A percentile compares a stretch with the other conserved stretches of the same genome.
Evolutionary conservation across 2,113 vertebrate species (phyloP).

Genomic region (Emberiza fucata): DNA sequence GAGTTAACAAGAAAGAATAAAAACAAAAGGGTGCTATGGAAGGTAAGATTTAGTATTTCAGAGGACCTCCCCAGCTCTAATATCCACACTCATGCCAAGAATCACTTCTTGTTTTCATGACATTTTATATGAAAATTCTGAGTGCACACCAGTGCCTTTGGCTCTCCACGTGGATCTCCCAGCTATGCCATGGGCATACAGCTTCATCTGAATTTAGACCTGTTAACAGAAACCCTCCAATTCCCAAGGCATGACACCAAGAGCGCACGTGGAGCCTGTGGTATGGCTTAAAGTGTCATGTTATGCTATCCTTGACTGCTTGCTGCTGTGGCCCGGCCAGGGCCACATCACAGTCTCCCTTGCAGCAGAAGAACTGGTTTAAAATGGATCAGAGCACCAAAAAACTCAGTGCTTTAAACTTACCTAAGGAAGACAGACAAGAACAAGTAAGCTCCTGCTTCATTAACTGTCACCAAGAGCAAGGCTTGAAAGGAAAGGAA

Average conservation of each 20-base stretch:
- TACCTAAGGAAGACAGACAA: background rate
- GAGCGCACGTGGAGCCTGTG: background rate
- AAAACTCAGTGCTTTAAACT: background rate
- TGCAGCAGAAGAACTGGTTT: background rate
- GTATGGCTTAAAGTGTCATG: background rate
- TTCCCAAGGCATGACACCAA: background rate
- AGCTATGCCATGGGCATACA: background rate
- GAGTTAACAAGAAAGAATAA: background rate
- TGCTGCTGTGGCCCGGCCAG: background rate
- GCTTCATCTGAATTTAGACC: background rate
- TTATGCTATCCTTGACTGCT: background rate
- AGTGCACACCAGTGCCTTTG: background rate
- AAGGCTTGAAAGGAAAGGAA: background rate
- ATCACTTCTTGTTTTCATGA: background rate
- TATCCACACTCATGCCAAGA: background rate
- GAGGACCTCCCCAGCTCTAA: background rate
- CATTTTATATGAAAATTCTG: background rate
- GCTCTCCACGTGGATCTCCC: background rate
- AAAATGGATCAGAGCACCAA: background rate
- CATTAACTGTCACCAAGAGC: background rate
- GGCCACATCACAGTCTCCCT: background rate
- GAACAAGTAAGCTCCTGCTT: background rate
- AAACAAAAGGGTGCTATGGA: background rate
- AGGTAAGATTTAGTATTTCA: background rate
- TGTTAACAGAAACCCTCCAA: background rate